phyloP scores from a whole-genome alignment of 1,140 invertebrate species.

The Maniola jurtina region DNA sequence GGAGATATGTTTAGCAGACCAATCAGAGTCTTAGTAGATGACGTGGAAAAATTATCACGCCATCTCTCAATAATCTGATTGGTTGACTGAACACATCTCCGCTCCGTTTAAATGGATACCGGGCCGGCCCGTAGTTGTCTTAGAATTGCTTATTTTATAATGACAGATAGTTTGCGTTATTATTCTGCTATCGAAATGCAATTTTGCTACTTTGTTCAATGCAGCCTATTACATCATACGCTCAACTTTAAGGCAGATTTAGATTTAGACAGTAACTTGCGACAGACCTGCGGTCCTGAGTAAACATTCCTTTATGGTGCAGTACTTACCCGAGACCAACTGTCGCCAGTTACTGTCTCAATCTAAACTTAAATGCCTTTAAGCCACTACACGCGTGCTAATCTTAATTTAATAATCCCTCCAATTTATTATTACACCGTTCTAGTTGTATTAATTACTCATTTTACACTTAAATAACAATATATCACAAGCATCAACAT shows the following conservation, averaged over 20 bases:
- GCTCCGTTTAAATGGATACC: too few relatives aligned
- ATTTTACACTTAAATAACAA: conserved; percentile 78
- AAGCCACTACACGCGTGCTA: conserved; percentile 64
- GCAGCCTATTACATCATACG: not conserved
- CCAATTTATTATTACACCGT: conserved; percentile 58
- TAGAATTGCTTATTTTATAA: too few relatives aligned
- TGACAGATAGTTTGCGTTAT: too few relatives aligned
- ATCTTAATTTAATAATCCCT: conserved; percentile 54
- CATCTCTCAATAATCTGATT: too few relatives aligned
- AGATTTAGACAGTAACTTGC: not conserved
- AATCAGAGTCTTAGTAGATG: too few relatives aligned
- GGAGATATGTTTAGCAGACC: too few relatives aligned
- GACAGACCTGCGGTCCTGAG: too few relatives aligned
- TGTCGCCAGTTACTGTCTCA: not conserved
- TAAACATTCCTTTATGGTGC: too few relatives aligned
- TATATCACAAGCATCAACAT: conserved; percentile 77
- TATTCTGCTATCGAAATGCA: not conserved
- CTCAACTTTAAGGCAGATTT: not conserved
- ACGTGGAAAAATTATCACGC: too few relatives aligned
- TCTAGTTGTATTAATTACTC: conserved; percentile 62
- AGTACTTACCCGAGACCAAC: too few relatives aligned
- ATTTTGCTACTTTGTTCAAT: not conserved
- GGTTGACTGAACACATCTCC: too few relatives aligned
- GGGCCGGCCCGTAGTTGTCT: too few relatives aligned
- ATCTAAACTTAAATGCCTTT: conserved; percentile 6